phyloP scores from a whole-genome alignment of 1,140 invertebrate species.

The Lordiphosa clarofinis region DNA sequence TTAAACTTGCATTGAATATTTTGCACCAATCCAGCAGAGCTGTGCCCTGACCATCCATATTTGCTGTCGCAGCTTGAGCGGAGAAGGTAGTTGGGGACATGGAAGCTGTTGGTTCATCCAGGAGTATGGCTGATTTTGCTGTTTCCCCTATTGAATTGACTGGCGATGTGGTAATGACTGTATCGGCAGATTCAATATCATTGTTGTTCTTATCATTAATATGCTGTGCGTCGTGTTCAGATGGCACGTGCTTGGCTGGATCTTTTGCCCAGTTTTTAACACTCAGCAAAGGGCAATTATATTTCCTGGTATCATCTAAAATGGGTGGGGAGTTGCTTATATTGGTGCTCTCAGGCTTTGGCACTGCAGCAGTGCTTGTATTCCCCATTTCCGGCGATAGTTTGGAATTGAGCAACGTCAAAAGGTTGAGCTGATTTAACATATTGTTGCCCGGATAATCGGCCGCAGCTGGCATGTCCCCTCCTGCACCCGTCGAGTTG shows the following conservation, averaged over 20 bases:
- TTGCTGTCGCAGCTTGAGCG: slow-evolving; percentile 52
- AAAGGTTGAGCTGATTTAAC: slow-evolving; percentile 51
- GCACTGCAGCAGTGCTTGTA: slow-evolving; percentile 27
- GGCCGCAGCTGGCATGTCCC: slow-evolving; percentile 6
- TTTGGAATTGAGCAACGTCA: slow-evolving; percentile 61
- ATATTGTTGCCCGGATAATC: slow-evolving; percentile 50
- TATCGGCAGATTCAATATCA: slow-evolving; percentile 43
- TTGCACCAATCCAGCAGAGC: slow-evolving; percentile 86
- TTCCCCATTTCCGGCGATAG: slow-evolving; percentile 46
- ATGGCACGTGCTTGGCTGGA: slow-evolving; percentile 53
- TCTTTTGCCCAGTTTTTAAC: slow-evolving; percentile 81
- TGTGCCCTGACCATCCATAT: slow-evolving; percentile 74
- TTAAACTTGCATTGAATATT: slow-evolving; percentile 81
- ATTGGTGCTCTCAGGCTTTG: slow-evolving; percentile 6
- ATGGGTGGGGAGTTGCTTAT: neutral
- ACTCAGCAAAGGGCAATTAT: slow-evolving; percentile 49
- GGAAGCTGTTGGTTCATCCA: slow-evolving; percentile 17
- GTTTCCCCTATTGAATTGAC: slow-evolving; percentile 56
- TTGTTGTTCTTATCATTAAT: slow-evolving; percentile 63
- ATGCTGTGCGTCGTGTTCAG: slow-evolving; percentile 27
- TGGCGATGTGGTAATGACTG: slow-evolving; percentile 51
- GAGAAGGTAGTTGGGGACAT: slow-evolving; percentile 32
- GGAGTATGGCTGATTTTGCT: slow-evolving; percentile 8
- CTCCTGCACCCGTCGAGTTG: slow-evolving; percentile 10
- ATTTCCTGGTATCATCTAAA: slow-evolving; percentile 43